These are phyloP conservation scores for Gymnothorax reevesii DNA, from an alignment of 2,797 vertebrate species.

Conservation along the genomic window DNA sequence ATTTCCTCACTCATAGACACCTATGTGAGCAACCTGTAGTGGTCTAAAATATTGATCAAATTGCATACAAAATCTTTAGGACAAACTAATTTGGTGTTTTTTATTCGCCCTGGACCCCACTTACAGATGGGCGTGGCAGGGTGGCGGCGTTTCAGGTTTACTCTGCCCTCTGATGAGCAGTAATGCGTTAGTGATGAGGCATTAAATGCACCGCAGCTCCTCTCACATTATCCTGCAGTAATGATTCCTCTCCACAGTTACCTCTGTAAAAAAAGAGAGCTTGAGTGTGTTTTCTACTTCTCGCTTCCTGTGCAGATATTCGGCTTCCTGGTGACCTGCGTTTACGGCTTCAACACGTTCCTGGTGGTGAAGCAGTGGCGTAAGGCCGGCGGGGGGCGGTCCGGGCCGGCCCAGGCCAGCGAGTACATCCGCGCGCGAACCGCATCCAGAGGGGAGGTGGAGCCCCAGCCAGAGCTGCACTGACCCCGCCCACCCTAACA, in stretches of 20 bases:
- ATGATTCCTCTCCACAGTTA: not conserved
- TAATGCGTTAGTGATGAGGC: not conserved
- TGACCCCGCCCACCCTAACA: conserved; percentile 51
- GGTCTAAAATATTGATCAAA: too few relatives aligned
- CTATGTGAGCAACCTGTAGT: too few relatives aligned
- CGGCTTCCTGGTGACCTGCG: conserved; percentile 87
- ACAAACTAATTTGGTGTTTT: too few relatives aligned
- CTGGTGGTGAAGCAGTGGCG: conserved; percentile 81
- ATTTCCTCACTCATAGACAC: too few relatives aligned
- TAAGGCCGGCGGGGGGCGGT: conserved; percentile 69
- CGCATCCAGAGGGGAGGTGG: conserved; percentile 87
- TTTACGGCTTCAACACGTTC: conserved; percentile 81
- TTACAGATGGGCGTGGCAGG: too few relatives aligned
- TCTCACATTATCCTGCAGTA: not conserved
- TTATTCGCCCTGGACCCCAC: too few relatives aligned
- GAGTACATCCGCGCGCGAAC: conserved; percentile 94
- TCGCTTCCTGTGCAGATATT: conserved; percentile 77
- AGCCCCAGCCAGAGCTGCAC: conserved; percentile 84
- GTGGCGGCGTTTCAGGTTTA: too few relatives aligned
- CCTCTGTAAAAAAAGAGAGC: not conserved
- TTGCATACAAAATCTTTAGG: too few relatives aligned
- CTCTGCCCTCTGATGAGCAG: not conserved
- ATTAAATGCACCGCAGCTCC: not conserved
- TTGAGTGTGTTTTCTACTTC: conserved; percentile 41
- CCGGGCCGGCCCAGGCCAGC: conserved; percentile 73